A percentile compares a stretch with the other conserved stretches of the same genome.
phyloP scores from a whole-genome alignment of 1,140 invertebrate genomes.

The Euborellia annulipes region DNA sequence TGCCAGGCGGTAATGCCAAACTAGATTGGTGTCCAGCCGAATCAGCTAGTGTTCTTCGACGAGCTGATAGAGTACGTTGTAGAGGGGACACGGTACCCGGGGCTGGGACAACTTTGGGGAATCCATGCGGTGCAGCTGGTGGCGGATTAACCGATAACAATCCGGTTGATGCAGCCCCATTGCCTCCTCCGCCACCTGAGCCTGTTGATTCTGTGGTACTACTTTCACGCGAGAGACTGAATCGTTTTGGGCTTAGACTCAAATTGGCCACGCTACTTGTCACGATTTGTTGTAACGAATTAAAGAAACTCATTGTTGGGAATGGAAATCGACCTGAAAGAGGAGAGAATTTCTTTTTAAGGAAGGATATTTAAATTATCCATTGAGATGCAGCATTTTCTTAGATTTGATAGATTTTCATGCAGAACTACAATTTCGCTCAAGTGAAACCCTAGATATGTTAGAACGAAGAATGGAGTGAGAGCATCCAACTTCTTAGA shows the following conservation, averaged over 20 bases:
- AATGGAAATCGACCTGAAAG: conserved; percentile 4
- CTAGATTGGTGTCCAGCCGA: conserved; percentile 13
- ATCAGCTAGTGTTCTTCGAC: conserved; percentile 26
- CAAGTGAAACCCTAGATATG: too few species aligned
- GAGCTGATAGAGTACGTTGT: conserved; percentile 27
- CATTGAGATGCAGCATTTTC: background rate
- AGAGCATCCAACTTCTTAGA: too few species aligned
- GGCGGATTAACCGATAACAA: too few species aligned
- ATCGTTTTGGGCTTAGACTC: conserved; percentile 57
- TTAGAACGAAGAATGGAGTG: too few species aligned
- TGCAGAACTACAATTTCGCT: too few species aligned
- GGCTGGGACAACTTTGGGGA: conserved; percentile 37
- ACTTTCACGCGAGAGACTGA: conserved; percentile 49
- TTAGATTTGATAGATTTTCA: conserved; percentile 1
- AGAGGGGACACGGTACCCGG: conserved; percentile 33
- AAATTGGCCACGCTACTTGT: conserved; percentile 59
- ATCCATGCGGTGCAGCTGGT: conserved; percentile 23
- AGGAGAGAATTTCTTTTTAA: conserved; percentile 7
- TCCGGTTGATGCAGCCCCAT: conserved; percentile 18
- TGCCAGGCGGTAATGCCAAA: conserved; percentile 31
- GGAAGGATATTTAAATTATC: background rate
- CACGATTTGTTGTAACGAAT: conserved; percentile 63
- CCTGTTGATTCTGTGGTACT: background rate
- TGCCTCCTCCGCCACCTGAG: background rate
- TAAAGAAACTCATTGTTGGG: conserved; percentile 61